Evolutionary conservation across 2,113 vertebrate genomes (phyloP), one percentile per base, ranked within the genome.

Genomic region (Poicephalus gulielmi): DNA sequence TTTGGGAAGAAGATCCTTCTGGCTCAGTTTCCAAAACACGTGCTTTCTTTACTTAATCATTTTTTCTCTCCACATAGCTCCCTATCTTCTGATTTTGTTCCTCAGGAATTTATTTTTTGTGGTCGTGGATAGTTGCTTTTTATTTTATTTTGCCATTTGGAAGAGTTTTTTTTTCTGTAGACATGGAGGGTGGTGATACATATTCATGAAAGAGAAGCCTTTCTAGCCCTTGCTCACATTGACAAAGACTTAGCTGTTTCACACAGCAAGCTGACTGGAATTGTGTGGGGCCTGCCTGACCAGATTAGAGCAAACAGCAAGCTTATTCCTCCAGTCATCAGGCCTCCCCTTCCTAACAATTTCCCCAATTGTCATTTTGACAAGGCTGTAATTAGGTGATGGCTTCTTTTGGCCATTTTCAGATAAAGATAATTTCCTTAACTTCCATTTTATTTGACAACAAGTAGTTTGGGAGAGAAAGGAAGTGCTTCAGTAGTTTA

Each of bases 391-490:
- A 98, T 98, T 98, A 96, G 98, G 93, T 97, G 97, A 98, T 98
- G 97, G 97, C 98, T 98, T 98, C 98, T 98, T 98, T 98, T 97
- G 96, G 96, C 95, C 96, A 96, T 98, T 98, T 98, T 97, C 97
- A 95, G 98, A 98, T 98, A 98, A 98, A 98, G 97, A 98, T 98
- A 98, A 98, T 98, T 98, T 98, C 98, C 97, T 98, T 98, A 98
- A 98, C 97, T 97, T 98, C 94, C 97, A 96, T 98, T 98, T 98
- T 98, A 98, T 98, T 98, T 97, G 97, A 97, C 97, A 95, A 97
- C 96, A 98, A 98, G 98, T 97, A 91, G 96, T 97, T 96, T 95
- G 92, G 94, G 94, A 88, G 91, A 94, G 96, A 98, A 97, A 98
- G 98, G 98, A 98, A 98, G 97, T 96, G 86, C 97, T 97, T 97